These are phyloP conservation scores for Zophobas atratus DNA, from an alignment of 1,140 invertebrate species.

Conservation along the genomic window DNA sequence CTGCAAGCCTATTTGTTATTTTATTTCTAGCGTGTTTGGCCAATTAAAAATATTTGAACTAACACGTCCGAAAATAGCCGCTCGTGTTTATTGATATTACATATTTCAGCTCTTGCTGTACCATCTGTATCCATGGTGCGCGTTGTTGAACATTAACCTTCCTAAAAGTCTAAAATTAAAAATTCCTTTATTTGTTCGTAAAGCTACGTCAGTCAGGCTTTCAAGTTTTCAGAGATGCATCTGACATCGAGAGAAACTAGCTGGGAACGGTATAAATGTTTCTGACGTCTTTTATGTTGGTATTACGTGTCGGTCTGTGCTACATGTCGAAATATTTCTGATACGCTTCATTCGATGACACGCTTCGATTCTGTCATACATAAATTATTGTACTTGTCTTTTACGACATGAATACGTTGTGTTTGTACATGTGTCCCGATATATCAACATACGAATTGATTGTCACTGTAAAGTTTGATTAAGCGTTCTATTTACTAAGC, in stretches of 20 bases:
- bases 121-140: constrained; percentile 31
- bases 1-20: constrained; percentile 25
- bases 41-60: constrained; percentile 38
- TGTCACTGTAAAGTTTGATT: background rate
- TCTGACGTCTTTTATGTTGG: constrained; percentile 11
- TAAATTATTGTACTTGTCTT: constrained; percentile 29
- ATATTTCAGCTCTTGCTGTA: constrained; percentile 29
- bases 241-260: background rate
- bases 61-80: constrained; percentile 28
- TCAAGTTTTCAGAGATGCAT: constrained; percentile 3
- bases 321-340: background rate
- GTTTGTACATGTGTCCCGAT: constrained; percentile 22
- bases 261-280: background rate
- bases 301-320: background rate
- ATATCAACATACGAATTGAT: constrained; percentile 17
- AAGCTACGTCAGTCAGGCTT: constrained; percentile 5
- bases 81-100: constrained; percentile 34
- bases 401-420: constrained; percentile 16
- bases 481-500: constrained; percentile 16
- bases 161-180: constrained; percentile 32
- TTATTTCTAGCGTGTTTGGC: constrained; percentile 30
- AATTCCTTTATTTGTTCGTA: constrained; percentile 37
- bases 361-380: constrained; percentile 15
- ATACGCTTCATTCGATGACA: constrained; percentile 3
- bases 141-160: constrained; percentile 29